Base-by-base conservation (phyloP, 2,888 invertebrate species). In the Arrhopalites spinosus region DNA sequence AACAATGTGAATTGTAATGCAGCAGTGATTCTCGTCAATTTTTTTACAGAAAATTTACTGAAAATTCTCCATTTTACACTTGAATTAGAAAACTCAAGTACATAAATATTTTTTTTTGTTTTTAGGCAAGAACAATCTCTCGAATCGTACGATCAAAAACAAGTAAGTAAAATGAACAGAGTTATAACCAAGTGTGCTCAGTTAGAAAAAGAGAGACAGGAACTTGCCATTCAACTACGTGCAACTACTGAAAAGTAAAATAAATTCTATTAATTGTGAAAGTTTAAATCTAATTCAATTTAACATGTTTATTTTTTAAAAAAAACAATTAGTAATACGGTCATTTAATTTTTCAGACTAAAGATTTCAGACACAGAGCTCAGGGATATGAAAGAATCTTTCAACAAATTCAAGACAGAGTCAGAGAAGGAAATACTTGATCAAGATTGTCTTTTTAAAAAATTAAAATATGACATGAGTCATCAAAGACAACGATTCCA, bases 131-230 rank as follows among this genome's bases (percentile, higher is more conserved):
- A 77, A 59, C 69, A 71, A 50, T 61, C 25, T 27, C 30, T 73
- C 13, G 70, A 63, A 11, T 45, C 61, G 13, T 61, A 74, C 30
- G 61, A 77, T 23, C 50, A 70, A 2, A 81, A 77, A 56, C 70
- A 72, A n/a, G 45, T 64, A 20, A 15, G 59, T 1, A 78, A 81
- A 53, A 5, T 78, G n/a, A 73, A 77, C 47, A 73, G 66, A 59
- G 7, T 77, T 29, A 72, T 78, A 61, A 76, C 70, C 23, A 78
- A 77, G 69, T 79, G 75, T 75, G 76, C 71, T 25, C 78, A 75
- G 69, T 20, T 79, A 3, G 75, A 78, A 8, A 77, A 76, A 63
- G 78, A 78, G 61, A 29, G 76, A 5, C 66, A 81, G 63, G 30
- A 53, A n/a, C 1, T 73, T 0, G 36, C 43, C 0, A 8, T 20